Evolutionary conservation across 2,888 invertebrate species (phyloP).

Genomic region (Eupithecia tripunctaria): DNA sequence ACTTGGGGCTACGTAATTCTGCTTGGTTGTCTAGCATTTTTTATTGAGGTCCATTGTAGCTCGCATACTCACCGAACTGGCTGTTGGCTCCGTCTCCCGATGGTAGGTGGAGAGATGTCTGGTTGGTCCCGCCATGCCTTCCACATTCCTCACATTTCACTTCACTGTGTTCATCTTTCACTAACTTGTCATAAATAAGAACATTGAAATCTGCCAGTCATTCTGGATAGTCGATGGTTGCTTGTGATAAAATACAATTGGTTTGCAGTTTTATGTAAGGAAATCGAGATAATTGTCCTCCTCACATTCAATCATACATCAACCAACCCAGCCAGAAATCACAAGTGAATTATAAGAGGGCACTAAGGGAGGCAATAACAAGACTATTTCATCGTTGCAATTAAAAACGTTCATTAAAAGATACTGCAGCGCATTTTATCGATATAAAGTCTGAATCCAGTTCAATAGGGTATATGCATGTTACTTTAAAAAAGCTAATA

Average conservation of each 20-base stretch:
- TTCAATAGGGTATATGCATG: too few relatives aligned
- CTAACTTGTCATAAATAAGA: conserved; percentile 4
- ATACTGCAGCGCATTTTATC: too few relatives aligned
- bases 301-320: background rate
- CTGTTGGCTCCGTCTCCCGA: conserved; percentile 70
- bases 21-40: background rate
- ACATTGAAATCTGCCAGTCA: background rate
- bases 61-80: conserved; percentile 66
- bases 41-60: background rate
- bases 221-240: background rate
- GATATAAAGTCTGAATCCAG: too few relatives aligned
- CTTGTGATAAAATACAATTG: background rate
- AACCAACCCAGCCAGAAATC: background rate
- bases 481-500: too few relatives aligned
- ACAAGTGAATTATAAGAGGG: background rate
- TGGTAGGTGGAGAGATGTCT: conserved; percentile 76
- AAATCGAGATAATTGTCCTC: background rate
- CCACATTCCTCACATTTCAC: conserved; percentile 51
- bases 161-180: conserved; percentile 6
- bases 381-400: too few relatives aligned
- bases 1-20: background rate
- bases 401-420: too few relatives aligned
- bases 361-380: too few relatives aligned
- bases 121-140: conserved; percentile 76
- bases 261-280: background rate